Conservation (phyloP, 2,797 vertebrate species). For the Hapalemur alaotrensis region DNA sequence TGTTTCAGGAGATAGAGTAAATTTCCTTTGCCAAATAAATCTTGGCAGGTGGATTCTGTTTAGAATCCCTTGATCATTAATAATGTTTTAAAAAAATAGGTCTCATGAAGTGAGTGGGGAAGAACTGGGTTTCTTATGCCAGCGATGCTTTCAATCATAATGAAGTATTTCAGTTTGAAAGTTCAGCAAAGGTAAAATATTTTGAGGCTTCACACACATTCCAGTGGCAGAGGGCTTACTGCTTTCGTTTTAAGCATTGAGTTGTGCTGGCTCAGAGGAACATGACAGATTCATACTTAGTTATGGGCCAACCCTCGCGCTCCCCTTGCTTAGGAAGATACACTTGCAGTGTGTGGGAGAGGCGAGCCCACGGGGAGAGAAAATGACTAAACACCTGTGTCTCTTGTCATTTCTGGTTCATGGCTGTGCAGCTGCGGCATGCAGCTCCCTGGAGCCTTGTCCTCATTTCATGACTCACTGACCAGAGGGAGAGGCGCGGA, state of each 20-base stretch:
- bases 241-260: background rate
- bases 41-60: conserved; percentile 66
- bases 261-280: background rate
- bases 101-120: conserved; percentile 22
- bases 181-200: conserved; percentile 29
- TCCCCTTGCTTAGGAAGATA: background rate
- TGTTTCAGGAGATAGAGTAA: conserved; percentile 50
- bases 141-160: background rate
- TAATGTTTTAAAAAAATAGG: conserved; percentile 29
- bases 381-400: background rate
- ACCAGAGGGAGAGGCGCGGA: background rate
- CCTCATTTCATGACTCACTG: conserved; percentile 37
- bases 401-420: conserved; percentile 2
- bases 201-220: background rate
- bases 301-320: background rate
- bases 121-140: background rate
- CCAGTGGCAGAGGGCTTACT: background rate
- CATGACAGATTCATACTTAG: background rate
- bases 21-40: conserved; percentile 63
- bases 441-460: background rate
- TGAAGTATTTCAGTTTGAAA: conserved; percentile 49
- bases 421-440: conserved; percentile 39
- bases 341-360: background rate
- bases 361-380: background rate
- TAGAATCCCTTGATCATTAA: conserved; percentile 64